A percentile compares a stretch with the other conserved stretches of the same genome.
Evolutionary conservation across 2,797 vertebrate genomes (phyloP).

Genomic region (Notoglanidium macrostoma): DNA sequence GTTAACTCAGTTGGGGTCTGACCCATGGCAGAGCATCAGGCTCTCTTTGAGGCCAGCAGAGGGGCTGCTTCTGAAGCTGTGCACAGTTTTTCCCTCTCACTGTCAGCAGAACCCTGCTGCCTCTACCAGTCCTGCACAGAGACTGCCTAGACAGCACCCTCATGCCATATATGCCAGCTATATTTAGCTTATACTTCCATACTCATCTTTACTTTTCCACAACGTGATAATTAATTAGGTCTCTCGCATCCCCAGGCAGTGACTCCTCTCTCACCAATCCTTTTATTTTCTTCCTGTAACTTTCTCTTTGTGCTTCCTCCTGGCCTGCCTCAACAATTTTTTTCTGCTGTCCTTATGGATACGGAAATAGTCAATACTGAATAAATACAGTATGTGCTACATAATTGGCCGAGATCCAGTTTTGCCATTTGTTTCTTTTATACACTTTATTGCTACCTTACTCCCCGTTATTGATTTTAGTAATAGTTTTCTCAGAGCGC

Average conservation of each 20-base stretch:
- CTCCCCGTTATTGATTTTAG: conserved; percentile 32
- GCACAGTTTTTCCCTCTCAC: conserved; percentile 21
- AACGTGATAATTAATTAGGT: conserved; percentile 61
- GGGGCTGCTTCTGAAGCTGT: conserved; percentile 10
- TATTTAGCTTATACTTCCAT: conserved; percentile 70
- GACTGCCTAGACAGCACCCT: conserved; percentile 46
- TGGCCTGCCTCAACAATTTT: not conserved
- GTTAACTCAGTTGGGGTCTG: conserved; percentile 35
- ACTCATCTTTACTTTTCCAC: conserved; percentile 48
- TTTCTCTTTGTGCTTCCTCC: conserved; percentile 35
- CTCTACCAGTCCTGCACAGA: conserved; percentile 36
- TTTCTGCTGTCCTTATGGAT: not conserved
- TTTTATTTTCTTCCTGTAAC: not conserved
- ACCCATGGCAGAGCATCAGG: conserved; percentile 35
- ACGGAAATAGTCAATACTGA: conserved; percentile 20
- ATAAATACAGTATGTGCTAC: not conserved
- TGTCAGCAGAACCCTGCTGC: conserved; percentile 34
- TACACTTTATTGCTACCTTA: conserved; percentile 14
- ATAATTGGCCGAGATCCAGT: conserved; percentile 29
- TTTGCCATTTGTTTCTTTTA: conserved; percentile 28
- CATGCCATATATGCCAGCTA: conserved; percentile 57
- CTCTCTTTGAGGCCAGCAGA: conserved; percentile 34
- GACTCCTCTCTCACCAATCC: conserved; percentile 35
- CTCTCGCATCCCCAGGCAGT: conserved; percentile 42
- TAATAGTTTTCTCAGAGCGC: conserved; percentile 4